Base-by-base conservation (phyloP, 2,797 vertebrate genomes). In the Sebastes iracundus region DNA sequence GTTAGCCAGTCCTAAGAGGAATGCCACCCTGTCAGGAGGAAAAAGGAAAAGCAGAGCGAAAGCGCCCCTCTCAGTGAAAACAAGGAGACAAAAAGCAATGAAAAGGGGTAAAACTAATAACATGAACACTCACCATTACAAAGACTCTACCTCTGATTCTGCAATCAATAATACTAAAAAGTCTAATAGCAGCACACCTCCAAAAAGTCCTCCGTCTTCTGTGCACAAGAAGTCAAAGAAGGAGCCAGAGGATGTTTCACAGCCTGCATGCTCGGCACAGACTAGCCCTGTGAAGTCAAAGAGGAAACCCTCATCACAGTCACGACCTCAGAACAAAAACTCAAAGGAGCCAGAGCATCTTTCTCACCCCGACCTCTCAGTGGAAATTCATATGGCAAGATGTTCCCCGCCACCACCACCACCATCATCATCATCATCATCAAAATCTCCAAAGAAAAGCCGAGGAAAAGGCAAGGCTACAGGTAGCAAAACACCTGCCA, bases 111-210 rank as follows among this genome's bases (percentile, higher is more conserved):
- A 88, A 81, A 81, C 69, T 16, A 87, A 87, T 66, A 84, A 84
- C 33, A 61, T 72, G 42, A 84, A 90, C 30, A 73, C 79, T 42
- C 87, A 91, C 80, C 67, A 58, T 49, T 82, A 53, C 84, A 94
- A 91, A 88, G 85, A 86, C 61, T 93, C 94, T 95, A 95, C 95
- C 93, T 96, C 95, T 72, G 84, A 92, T 92, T 89, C 79, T 65
- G 77, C 90, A 88, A 74, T 77, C 71, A 79, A 71, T 77, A 69
- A 82, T 87, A 83, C 84, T 49, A 90, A 89, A 79, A 84, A 52
- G 60, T 73, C 83, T 4, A 84, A 35, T 2, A 75, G 84, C 62
- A 61, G 53, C 82, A 60, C 86, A 62, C 73, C 88, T 76, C 80
- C 82, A 69, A 87, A 90, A 81, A 85, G 62, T 38, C 68, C 81